These are phyloP conservation scores for Leptoteleia sp. DNA, from an alignment of 1,140 invertebrate species.

Conservation along the genomic window DNA sequence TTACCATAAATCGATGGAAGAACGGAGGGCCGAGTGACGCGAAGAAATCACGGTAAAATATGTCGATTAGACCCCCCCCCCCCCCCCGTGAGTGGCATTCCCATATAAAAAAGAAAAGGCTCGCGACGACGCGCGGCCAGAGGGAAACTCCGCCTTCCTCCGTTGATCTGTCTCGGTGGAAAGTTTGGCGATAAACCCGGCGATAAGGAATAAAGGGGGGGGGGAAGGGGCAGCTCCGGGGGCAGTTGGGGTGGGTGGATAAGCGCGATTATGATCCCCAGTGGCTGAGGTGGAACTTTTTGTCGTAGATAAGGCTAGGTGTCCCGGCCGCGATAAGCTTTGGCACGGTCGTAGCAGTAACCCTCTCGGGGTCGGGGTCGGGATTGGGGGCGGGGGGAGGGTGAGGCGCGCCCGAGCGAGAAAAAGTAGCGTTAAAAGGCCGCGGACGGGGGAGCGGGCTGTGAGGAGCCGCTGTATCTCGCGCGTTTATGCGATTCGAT, in stretches of 20 bases:
- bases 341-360: neutral
- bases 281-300: slow-evolving; percentile 79
- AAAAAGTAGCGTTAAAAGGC: slow-evolving; percentile 19
- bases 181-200: slow-evolving; percentile 76
- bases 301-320: slow-evolving; percentile 75
- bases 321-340: slow-evolving; percentile 33
- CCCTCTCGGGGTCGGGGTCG: no score
- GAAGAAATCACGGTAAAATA: no score
- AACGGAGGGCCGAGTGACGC: no score
- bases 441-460: slow-evolving; percentile 7
- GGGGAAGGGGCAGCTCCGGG: slow-evolving; percentile 57
- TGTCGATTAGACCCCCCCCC: no score
- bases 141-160: slow-evolving; percentile 2
- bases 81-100: no score
- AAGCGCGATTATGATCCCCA: slow-evolving; percentile 79
- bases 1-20: no score
- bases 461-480: neutral
- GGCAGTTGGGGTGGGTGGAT: slow-evolving; percentile 73
- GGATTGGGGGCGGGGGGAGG: no score
- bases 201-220: no score
- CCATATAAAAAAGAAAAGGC: no score
- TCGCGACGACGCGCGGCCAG: no score
- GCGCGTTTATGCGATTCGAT: slow-evolving; percentile 35
- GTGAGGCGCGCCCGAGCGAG: neutral
- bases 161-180: slow-evolving; percentile 68